Evolutionary conservation across 2,888 invertebrate genomes (phyloP).

Genomic region (Amphipyra tragopoginis): DNA sequence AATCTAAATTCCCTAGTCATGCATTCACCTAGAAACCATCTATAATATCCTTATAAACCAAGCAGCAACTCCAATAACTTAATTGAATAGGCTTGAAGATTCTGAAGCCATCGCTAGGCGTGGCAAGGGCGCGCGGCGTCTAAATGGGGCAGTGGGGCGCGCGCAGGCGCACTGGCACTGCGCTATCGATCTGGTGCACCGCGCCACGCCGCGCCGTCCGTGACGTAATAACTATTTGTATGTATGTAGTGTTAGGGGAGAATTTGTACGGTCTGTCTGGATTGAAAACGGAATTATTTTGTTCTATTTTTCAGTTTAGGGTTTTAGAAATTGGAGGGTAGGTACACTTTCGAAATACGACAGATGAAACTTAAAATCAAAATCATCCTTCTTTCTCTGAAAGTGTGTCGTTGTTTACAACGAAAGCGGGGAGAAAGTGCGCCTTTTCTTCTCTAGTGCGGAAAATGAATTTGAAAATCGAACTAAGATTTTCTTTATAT

Average conservation of each 20-base stretch:
- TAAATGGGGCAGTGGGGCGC: constrained; percentile 57
- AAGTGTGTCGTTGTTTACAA: no score
- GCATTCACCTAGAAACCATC: no score
- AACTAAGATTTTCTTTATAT: no score
- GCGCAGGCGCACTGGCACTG: constrained; percentile 58
- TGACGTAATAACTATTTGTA: constrained; percentile 1
- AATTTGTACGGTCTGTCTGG: neutral
- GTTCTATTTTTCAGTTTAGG: neutral
- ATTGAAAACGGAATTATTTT: neutral
- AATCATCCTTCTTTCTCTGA: no score
- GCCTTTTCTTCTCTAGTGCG: no score
- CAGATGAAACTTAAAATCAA: no score
- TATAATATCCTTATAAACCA: no score
- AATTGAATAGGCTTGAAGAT: constrained; percentile 4
- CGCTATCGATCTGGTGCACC: constrained; percentile 55
- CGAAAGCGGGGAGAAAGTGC: no score
- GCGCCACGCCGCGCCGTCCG: neutral
- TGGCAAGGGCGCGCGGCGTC: constrained; percentile 41
- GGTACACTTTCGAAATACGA: no score
- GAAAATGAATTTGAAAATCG: no score
- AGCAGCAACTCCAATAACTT: neutral
- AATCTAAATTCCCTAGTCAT: no score
- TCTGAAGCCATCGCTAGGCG: constrained; percentile 46
- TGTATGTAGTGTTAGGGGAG: neutral
- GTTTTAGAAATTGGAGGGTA: no score